These are phyloP conservation scores for Hafferia zeledoni DNA, from an alignment of 2,797 vertebrate genomes.

Conservation along the genomic window DNA sequence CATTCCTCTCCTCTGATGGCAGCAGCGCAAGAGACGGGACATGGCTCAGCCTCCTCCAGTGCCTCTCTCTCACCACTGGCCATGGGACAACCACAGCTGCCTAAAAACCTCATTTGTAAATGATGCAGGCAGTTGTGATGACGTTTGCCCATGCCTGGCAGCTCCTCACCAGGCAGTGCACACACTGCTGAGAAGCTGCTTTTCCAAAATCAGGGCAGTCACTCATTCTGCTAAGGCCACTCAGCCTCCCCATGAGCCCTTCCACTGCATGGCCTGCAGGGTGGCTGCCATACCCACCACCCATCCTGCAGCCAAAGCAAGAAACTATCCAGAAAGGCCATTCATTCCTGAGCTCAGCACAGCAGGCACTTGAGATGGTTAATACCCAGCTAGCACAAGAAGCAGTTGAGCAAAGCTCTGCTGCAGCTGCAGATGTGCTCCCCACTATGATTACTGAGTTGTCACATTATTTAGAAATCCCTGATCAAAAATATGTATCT, in stretches of 20 bases:
- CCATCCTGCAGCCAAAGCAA: neutral
- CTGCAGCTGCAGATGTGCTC: neutral
- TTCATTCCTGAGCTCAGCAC: neutral
- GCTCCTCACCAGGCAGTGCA: neutral
- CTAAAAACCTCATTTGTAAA: neutral
- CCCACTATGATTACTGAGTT: neutral
- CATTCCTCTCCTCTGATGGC: accelerated
- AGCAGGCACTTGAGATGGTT: neutral
- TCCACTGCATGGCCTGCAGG: neutral
- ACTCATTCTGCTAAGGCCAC: neutral
- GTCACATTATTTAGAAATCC: neutral
- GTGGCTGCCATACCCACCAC: neutral
- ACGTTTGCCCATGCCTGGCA: neutral
- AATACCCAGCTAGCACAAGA: neutral
- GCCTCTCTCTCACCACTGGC: neutral
- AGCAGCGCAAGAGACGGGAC: neutral
- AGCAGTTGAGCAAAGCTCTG: neutral
- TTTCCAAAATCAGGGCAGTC: neutral
- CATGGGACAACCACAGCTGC: neutral
- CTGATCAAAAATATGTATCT: neutral
- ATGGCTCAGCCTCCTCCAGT: neutral
- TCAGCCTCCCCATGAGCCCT: neutral
- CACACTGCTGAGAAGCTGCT: neutral
- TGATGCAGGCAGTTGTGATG: neutral
- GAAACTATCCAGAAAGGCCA: neutral